Conservation (phyloP, 2,797 vertebrate species). For the Halcyon chelicuti region DNA sequence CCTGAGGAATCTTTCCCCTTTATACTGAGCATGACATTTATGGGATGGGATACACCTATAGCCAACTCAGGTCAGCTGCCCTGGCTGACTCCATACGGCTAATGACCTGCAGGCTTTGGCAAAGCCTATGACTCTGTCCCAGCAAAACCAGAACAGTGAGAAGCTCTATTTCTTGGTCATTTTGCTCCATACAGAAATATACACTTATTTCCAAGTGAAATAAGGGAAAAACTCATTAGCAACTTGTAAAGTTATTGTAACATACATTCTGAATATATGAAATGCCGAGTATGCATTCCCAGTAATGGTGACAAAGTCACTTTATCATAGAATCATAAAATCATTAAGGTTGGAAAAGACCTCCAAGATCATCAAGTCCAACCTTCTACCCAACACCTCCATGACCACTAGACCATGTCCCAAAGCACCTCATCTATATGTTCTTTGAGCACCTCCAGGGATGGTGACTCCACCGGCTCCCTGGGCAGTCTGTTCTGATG, state of each 20-base stretch:
- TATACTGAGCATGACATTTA: background rate
- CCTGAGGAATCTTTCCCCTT: background rate
- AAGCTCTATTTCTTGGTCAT: background rate
- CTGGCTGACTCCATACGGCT: background rate
- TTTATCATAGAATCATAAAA: background rate
- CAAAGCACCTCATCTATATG: too few species aligned
- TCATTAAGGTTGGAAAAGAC: too few species aligned
- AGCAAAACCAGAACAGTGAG: background rate
- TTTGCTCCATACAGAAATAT: background rate
- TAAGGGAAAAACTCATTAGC: background rate
- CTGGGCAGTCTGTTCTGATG: too few species aligned
- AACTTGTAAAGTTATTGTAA: background rate
- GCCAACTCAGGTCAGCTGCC: background rate
- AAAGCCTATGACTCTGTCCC: background rate
- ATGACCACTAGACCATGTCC: too few species aligned
- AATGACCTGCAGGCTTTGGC: background rate
- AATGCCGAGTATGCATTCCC: background rate
- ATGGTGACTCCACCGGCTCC: too few species aligned
- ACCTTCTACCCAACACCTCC: too few species aligned
- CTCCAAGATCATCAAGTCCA: too few species aligned
- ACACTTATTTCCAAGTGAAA: background rate
- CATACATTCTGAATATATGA: background rate
- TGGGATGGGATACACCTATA: background rate
- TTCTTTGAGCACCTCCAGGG: too few species aligned
- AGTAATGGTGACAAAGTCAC: background rate